Conservation (phyloP, 2,797 vertebrate genomes). For the Carcharodon carcharias region DNA sequence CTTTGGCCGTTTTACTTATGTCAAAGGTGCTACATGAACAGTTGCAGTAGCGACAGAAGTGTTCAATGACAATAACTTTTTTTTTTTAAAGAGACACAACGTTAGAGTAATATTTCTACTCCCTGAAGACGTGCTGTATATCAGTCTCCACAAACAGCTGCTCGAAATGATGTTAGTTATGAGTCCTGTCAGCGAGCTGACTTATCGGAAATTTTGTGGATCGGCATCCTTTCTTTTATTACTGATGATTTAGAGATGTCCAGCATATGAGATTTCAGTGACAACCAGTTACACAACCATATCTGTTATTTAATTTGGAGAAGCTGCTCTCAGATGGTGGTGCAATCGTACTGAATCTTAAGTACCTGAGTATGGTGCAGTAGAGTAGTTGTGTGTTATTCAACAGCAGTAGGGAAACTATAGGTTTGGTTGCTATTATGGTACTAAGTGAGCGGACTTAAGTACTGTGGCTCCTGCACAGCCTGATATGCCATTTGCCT, state of each 20-base stretch:
- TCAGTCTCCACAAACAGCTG: background rate
- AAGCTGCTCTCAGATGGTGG: background rate
- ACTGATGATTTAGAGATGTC: background rate
- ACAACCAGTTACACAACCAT: background rate
- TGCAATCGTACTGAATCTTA: background rate
- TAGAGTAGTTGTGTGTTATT: background rate
- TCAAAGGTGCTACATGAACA: background rate
- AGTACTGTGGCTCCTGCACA: background rate
- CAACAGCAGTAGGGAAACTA: background rate
- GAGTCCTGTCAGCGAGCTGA: background rate
- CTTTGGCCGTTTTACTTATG: background rate
- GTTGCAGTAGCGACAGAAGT: background rate
- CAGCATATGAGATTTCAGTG: background rate
- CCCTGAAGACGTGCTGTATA: background rate
- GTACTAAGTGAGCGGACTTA: background rate
- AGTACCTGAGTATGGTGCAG: background rate
- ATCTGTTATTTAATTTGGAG: background rate
- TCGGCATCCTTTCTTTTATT: background rate
- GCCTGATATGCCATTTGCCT: background rate
- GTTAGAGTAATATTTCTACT: slow-evolving; percentile 37
- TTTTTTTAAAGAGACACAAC: slow-evolving; percentile 33
- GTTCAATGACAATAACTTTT: slow-evolving; percentile 28
- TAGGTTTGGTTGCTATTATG: background rate
- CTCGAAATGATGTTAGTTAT: background rate
- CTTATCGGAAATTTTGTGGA: background rate